Evolutionary conservation across 2,888 invertebrate genomes (phyloP).

Genomic region (Aphidoletes aphidimyza): DNA sequence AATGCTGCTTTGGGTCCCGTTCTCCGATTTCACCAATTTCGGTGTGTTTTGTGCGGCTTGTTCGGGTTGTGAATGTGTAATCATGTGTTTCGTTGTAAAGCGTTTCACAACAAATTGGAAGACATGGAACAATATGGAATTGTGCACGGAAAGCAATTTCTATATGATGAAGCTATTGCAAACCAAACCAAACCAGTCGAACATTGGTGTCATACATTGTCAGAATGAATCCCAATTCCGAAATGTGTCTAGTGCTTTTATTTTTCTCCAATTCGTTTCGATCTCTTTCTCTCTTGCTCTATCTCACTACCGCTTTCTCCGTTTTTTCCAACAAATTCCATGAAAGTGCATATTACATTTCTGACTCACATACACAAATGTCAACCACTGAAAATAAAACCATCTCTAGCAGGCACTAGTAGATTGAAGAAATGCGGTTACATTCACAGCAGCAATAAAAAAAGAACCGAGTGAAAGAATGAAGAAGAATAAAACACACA

Average conservation of each 20-base stretch:
- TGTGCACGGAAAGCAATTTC: slow-evolving; percentile 46
- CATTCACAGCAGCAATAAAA: neutral
- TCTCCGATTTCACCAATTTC: too few relatives aligned
- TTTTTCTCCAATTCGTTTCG: neutral
- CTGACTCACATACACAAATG: slow-evolving; percentile 9
- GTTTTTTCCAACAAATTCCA: neutral
- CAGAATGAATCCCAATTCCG: neutral
- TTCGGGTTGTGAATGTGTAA: slow-evolving; percentile 23
- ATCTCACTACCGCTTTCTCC: too few relatives aligned
- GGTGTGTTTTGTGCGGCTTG: neutral
- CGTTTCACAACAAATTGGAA: neutral
- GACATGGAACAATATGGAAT: slow-evolving; percentile 37
- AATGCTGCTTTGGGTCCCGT: too few relatives aligned
- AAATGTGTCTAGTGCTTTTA: neutral
- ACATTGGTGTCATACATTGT: slow-evolving; percentile 29
- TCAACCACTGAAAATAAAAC: slow-evolving; percentile 23
- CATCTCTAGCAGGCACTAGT: slow-evolving; percentile 14
- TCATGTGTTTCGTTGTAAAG: slow-evolving; percentile 25
- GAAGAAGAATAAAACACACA: neutral
- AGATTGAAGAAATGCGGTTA: slow-evolving; percentile 32
- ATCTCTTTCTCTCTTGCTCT: neutral
- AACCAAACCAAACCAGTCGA: too few relatives aligned
- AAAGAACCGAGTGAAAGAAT: neutral
- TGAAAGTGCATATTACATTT: slow-evolving; percentile 18
- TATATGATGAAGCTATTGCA: slow-evolving; percentile 41